Conservation (phyloP, 2,797 vertebrate genomes). For the Menidia menidia region DNA sequence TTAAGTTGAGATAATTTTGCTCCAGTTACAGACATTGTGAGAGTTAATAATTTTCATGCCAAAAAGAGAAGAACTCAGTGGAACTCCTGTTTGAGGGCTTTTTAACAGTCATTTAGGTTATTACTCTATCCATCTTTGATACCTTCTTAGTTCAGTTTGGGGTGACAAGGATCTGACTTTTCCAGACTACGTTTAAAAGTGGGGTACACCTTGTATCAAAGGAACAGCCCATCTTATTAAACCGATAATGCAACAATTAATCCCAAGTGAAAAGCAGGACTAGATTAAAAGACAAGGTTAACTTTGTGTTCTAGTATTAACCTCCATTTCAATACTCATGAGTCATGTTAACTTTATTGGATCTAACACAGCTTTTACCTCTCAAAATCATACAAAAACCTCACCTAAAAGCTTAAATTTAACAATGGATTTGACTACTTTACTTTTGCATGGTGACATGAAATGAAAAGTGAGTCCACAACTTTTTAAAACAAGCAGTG, state of each 20-base stretch:
- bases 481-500: neutral
- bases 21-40: neutral
- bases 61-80: neutral
- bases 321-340: neutral
- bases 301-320: neutral
- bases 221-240: neutral
- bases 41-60: neutral
- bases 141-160: too few species aligned
- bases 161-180: too few species aligned
- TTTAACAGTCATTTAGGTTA: too few species aligned
- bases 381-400: neutral
- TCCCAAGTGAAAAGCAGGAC: neutral
- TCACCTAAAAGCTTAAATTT: neutral
- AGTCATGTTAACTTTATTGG: neutral
- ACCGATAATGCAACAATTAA: conserved; percentile 4
- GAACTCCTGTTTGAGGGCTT: neutral
- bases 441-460: neutral
- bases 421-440: neutral
- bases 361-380: neutral
- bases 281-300: neutral
- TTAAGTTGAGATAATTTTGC: neutral
- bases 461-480: neutral
- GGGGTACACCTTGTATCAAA: too few species aligned
- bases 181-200: too few species aligned
- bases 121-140: too few species aligned